phyloP scores from a whole-genome alignment of 2,888 invertebrate species.

The Leistus spinibarbis region DNA sequence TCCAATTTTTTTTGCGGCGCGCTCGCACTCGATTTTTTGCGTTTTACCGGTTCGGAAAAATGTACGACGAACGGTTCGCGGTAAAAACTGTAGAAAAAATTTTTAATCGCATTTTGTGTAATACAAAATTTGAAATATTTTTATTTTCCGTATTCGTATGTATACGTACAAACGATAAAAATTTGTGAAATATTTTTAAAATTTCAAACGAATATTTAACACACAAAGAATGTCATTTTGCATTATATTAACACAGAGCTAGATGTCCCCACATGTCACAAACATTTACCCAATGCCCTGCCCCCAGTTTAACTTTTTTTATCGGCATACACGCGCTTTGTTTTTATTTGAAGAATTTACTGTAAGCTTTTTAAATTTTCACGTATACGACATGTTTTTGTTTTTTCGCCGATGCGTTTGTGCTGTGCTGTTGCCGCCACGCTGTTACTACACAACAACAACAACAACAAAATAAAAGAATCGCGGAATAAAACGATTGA shows the following conservation, averaged over 20 bases:
- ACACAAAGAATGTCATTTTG: slow-evolving; percentile 39
- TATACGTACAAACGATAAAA: slow-evolving; percentile 17
- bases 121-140: slow-evolving; percentile 35
- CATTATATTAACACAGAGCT: slow-evolving; percentile 38
- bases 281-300: slow-evolving; percentile 25
- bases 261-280: slow-evolving; percentile 37
- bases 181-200: slow-evolving; percentile 39
- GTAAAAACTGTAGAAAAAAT: slow-evolving; percentile 9
- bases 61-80: neutral
- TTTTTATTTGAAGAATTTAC: slow-evolving; percentile 39
- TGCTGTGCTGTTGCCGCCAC: no score
- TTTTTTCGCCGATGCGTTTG: slow-evolving; percentile 6
- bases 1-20: neutral
- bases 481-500: neutral
- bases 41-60: neutral
- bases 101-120: slow-evolving; percentile 33
- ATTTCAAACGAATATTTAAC: slow-evolving; percentile 39
- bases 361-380: slow-evolving; percentile 39
- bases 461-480: neutral
- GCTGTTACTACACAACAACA: neutral
- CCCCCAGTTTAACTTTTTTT: slow-evolving; percentile 18
- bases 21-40: neutral
- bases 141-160: slow-evolving; percentile 29
- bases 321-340: slow-evolving; percentile 29
- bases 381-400: slow-evolving; percentile 30